Evolutionary conservation across 2,888 invertebrate genomes (phyloP).

Genomic region (Perithous albicinctus): DNA sequence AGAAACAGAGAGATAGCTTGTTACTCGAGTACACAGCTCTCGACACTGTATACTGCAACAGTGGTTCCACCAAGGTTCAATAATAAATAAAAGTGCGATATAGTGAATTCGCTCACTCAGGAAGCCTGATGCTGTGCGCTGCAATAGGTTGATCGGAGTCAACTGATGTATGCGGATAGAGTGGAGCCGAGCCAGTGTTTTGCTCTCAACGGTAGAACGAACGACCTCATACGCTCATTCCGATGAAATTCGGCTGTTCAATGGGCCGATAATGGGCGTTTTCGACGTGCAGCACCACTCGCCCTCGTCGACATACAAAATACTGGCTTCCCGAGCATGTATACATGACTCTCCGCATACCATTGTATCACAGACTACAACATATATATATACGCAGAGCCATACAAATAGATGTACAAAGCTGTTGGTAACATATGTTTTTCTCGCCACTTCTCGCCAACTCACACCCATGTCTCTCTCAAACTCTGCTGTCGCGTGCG

Average conservation of each 20-base stretch:
- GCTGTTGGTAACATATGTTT: slow-evolving; percentile 55
- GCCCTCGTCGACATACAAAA: slow-evolving; percentile 39
- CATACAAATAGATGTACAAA: slow-evolving; percentile 4
- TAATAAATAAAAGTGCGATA: slow-evolving; percentile 11
- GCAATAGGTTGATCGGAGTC: background rate
- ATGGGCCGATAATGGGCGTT: slow-evolving; percentile 68
- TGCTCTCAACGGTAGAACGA: slow-evolving; percentile 23
- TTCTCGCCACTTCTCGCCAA: slow-evolving; percentile 32
- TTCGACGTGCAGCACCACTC: slow-evolving; percentile 57
- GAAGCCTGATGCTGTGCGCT: background rate
- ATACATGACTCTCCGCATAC: background rate
- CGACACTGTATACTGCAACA: background rate
- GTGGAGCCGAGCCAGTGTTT: slow-evolving; percentile 9
- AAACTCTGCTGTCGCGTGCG: slow-evolving; percentile 19
- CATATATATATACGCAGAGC: background rate
- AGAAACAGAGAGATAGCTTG: slow-evolving; percentile 32
- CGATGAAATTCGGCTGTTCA: slow-evolving; percentile 65
- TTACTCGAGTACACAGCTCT: slow-evolving; percentile 37
- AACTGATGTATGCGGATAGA: background rate
- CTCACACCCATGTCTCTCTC: slow-evolving; percentile 31
- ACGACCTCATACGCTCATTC: slow-evolving; percentile 53
- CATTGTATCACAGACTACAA: slow-evolving; percentile 4
- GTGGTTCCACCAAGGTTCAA: background rate
- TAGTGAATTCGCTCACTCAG: slow-evolving; percentile 3
- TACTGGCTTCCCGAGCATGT: slow-evolving; percentile 20